phyloP scores from a whole-genome alignment of 2,888 invertebrate species.

The Rhimphoctona megacephalus region DNA sequence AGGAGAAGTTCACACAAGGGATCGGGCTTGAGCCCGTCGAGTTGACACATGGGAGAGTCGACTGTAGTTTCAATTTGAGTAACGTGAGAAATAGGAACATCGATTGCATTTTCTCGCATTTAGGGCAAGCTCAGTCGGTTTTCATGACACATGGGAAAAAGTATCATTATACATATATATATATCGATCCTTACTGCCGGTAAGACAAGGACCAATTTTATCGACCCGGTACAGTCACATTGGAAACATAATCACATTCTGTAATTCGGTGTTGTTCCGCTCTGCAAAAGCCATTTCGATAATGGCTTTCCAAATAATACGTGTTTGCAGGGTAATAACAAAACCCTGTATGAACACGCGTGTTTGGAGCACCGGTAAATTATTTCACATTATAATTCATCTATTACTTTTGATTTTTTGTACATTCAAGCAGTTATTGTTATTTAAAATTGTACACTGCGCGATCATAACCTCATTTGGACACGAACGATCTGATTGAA shows the following conservation, averaged over 20 bases:
- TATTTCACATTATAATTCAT: neutral
- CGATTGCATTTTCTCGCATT: no score
- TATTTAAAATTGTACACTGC: neutral
- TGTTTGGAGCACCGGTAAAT: slow-evolving; percentile 51
- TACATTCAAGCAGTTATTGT: neutral
- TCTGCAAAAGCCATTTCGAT: slow-evolving; percentile 46
- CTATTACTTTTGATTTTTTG: neutral
- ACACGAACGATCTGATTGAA: neutral
- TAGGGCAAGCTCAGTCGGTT: no score
- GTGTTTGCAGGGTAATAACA: slow-evolving; percentile 68
- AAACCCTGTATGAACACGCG: slow-evolving; percentile 66
- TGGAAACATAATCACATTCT: neutral
- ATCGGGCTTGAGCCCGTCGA: no score
- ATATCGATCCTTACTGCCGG: no score
- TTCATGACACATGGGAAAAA: no score
- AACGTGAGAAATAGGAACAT: no score
- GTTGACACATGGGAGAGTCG: no score
- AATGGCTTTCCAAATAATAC: slow-evolving; percentile 77
- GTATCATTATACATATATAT: no score
- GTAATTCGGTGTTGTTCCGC: neutral
- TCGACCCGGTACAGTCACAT: neutral
- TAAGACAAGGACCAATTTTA: neutral
- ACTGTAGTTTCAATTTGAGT: no score
- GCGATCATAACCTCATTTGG: slow-evolving; percentile 50
- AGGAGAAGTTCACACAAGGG: no score